Conservation (phyloP, 1,140 invertebrate genomes). For the Lucilia sericata region DNA sequence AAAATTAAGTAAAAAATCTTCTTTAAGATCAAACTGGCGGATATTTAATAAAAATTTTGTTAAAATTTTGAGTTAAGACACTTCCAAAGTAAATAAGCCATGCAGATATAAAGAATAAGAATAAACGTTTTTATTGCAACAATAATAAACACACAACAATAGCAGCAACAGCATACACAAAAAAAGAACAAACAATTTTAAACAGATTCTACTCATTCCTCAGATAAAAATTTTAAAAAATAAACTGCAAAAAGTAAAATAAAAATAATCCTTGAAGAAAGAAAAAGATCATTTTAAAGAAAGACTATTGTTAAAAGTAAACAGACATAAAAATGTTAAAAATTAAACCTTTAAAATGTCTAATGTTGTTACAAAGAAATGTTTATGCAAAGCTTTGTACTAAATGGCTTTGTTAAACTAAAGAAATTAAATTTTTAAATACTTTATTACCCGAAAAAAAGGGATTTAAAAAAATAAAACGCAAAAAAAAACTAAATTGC, state of each 20-base stretch:
- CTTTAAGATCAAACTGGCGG: too few relatives aligned
- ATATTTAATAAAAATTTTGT: too few relatives aligned
- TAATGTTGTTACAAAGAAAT: background rate
- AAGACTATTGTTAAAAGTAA: background rate
- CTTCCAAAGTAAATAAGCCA: too few relatives aligned
- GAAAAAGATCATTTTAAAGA: background rate
- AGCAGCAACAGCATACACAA: background rate
- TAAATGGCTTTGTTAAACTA: background rate
- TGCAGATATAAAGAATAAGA: too few relatives aligned
- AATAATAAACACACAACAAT: too few relatives aligned
- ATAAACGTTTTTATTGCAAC: too few relatives aligned
- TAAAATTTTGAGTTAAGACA: too few relatives aligned
- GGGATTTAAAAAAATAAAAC: background rate
- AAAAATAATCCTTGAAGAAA: background rate
- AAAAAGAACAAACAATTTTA: background rate
- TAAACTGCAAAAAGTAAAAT: background rate
- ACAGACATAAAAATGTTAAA: constrained; percentile 4
- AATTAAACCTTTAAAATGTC: background rate
- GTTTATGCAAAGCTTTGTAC: background rate
- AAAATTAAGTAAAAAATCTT: too few relatives aligned
- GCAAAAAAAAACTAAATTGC: background rate
- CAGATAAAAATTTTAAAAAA: background rate
- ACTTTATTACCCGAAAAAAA: background rate
- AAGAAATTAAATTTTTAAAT: background rate
- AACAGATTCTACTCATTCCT: background rate